These are phyloP conservation scores for Thunnus maccoyii DNA, from an alignment of 2,113 vertebrate genomes.

Conservation along the genomic window DNA sequence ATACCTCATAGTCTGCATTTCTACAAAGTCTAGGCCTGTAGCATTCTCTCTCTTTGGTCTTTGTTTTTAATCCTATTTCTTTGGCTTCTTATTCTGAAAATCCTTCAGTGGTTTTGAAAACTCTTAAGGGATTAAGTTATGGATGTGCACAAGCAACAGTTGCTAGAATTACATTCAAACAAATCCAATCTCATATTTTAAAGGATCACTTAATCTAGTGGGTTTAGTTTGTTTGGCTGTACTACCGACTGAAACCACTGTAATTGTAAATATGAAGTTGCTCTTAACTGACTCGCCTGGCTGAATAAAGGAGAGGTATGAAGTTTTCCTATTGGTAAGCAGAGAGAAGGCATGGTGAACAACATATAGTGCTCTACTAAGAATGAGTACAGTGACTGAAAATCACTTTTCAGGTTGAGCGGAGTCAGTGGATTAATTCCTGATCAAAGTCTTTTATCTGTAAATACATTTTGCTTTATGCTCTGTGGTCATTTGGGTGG, in stretches of 20 bases:
- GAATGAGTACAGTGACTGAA: neutral
- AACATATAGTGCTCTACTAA: neutral
- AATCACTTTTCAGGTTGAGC: conserved; percentile 11
- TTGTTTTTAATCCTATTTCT: conserved; percentile 13
- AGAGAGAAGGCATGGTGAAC: neutral
- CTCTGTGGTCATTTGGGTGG: too few species aligned
- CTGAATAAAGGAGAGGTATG: neutral
- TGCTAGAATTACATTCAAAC: conserved; percentile 39
- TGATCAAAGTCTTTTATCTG: conserved; percentile 33
- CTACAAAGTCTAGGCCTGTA: neutral
- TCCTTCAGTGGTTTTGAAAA: conserved; percentile 52
- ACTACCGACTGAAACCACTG: neutral
- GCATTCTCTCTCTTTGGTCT: neutral
- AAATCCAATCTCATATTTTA: conserved; percentile 19
- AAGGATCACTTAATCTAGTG: conserved; percentile 15
- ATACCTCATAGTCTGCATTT: neutral
- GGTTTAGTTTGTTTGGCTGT: conserved; percentile 18
- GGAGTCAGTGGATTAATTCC: conserved; percentile 7
- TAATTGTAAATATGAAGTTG: neutral
- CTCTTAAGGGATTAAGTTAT: conserved; percentile 34
- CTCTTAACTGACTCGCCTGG: neutral
- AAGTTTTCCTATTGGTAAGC: neutral
- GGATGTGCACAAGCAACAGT: conserved; percentile 32
- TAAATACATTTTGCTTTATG: neutral
- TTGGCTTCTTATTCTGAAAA: conserved; percentile 22